These are phyloP conservation scores for Melanchra persicariae DNA, from an alignment of 2,888 invertebrate species.

Conservation along the genomic window DNA sequence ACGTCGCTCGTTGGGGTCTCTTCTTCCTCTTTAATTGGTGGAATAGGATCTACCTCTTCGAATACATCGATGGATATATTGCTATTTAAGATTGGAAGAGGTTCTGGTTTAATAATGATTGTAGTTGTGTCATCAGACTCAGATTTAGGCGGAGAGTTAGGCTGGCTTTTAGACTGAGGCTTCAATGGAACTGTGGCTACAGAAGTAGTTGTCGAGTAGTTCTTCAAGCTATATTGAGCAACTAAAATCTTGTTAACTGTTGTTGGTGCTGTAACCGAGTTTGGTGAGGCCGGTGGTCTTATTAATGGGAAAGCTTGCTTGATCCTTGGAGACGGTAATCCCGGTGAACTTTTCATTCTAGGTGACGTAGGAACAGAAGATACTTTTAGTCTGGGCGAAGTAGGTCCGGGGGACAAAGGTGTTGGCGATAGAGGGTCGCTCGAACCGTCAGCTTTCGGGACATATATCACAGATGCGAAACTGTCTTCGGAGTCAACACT, in stretches of 20 bases:
- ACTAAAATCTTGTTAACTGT: constrained; percentile 90
- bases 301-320: constrained; percentile 92
- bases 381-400: constrained; percentile 91
- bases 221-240: constrained; percentile 90
- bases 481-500: constrained; percentile 98
- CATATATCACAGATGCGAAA: constrained; percentile 97
- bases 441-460: constrained; percentile 94
- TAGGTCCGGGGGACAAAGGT: constrained; percentile 91
- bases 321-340: constrained; percentile 92
- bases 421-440: constrained; percentile 91
- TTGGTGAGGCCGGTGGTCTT: constrained; percentile 91
- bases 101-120: constrained; percentile 76
- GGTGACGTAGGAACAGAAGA: constrained; percentile 95
- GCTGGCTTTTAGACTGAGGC: constrained; percentile 87
- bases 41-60: constrained; percentile 85
- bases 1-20: constrained; percentile 82
- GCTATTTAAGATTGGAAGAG: constrained; percentile 76
- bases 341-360: constrained; percentile 93
- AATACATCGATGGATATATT: constrained; percentile 83
- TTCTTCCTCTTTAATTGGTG: constrained; percentile 84
- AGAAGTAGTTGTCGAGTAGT: constrained; percentile 83
- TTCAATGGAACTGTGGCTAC: constrained; percentile 76
- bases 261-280: constrained; percentile 88
- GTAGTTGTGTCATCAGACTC: constrained; percentile 84
- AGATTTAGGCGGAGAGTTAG: constrained; percentile 87